Conservation (phyloP, 1,140 invertebrate genomes). For the Cotesia typhae region DNA sequence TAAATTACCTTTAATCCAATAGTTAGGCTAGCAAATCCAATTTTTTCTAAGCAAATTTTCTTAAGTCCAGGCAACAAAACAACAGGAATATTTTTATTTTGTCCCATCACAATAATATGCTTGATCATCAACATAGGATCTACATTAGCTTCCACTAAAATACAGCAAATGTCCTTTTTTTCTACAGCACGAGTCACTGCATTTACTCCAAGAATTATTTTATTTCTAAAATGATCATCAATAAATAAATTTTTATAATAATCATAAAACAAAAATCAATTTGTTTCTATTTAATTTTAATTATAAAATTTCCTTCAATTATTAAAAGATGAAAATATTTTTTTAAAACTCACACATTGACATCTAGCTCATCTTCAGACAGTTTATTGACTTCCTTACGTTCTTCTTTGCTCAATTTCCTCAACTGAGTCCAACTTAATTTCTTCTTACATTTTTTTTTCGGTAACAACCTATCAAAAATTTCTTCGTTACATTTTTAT, state of each 20-base stretch:
- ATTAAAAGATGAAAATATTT: constrained; percentile 16
- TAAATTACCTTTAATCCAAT: constrained; percentile 55
- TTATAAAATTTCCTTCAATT: not conserved
- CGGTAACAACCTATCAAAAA: constrained; percentile 37
- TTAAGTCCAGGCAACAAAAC: constrained; percentile 55
- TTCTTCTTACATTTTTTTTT: constrained; percentile 39
- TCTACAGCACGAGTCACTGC: constrained; percentile 56
- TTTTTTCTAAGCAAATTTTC: constrained; percentile 44
- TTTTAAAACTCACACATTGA: constrained; percentile 41
- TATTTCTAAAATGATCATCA: constrained; percentile 48
- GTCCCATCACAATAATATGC: constrained; percentile 58
- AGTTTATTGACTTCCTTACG: constrained; percentile 44
- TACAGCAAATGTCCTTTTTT: constrained; percentile 49
- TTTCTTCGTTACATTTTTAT: constrained; percentile 29
- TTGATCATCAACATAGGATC: constrained; percentile 55
- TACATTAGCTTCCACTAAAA: constrained; percentile 55
- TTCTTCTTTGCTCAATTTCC: constrained; percentile 52
- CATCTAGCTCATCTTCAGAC: constrained; percentile 21
- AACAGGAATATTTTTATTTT: constrained; percentile 53
- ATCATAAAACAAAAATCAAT: no score
- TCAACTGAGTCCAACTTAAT: constrained; percentile 52
- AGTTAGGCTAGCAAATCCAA: constrained; percentile 53
- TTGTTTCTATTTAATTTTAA: not conserved
- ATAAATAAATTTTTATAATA: constrained; percentile 15
- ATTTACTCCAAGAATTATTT: constrained; percentile 57